These are phyloP conservation scores for Cuculus canorus DNA, from an alignment of 2,797 vertebrate genomes.

Conservation along the genomic window DNA sequence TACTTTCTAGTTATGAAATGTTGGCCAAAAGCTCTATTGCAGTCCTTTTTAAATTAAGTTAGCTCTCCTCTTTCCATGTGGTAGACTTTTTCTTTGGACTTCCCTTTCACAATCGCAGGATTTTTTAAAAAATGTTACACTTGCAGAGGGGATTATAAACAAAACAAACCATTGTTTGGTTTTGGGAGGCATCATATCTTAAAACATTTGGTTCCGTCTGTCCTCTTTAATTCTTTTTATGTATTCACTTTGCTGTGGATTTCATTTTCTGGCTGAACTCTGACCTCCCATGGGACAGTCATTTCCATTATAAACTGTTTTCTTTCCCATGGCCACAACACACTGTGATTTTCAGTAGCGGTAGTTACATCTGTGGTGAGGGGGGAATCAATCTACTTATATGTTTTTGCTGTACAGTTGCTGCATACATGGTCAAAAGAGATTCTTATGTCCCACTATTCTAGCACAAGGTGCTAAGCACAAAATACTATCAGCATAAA, in stretches of 20 bases:
- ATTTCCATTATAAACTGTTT: constrained; percentile 61
- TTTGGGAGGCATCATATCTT: background rate
- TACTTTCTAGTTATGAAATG: background rate
- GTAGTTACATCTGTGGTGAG: background rate
- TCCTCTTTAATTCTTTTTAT: constrained; percentile 11
- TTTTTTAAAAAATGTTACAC: background rate
- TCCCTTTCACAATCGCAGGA: background rate
- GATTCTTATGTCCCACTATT: background rate
- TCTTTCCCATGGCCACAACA: constrained; percentile 63
- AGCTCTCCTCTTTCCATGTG: background rate
- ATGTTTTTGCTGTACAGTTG: background rate
- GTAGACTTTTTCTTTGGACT: background rate
- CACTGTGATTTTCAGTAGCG: constrained; percentile 29
- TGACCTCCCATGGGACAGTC: constrained; percentile 24
- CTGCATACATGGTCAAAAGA: background rate
- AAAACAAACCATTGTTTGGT: background rate
- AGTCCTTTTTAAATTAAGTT: background rate
- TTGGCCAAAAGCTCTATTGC: background rate
- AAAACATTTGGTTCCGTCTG: background rate
- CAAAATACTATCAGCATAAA: no score
- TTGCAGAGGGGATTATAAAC: background rate
- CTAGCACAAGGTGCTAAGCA: no score
- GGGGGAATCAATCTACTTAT: background rate
- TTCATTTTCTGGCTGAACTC: constrained; percentile 54
- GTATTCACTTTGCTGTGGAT: constrained; percentile 30